phyloP scores from a whole-genome alignment of 2,797 vertebrate genomes.

The Microchirus variegatus region DNA sequence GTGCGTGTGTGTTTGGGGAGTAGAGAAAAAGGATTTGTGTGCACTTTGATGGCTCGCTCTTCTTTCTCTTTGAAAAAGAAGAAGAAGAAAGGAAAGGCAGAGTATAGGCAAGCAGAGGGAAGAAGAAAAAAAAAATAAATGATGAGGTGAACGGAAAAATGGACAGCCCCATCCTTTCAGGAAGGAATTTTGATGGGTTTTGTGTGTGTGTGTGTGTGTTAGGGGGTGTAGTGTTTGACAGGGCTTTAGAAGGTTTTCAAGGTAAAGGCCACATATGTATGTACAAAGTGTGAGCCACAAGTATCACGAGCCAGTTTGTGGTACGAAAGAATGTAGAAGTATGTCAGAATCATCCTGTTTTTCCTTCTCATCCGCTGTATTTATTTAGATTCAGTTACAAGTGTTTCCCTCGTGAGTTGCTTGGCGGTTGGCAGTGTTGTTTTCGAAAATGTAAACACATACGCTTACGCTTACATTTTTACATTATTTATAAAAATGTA shows the following conservation, averaged over 20 bases:
- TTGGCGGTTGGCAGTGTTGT: conserved; percentile 17
- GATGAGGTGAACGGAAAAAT: conserved; percentile 42
- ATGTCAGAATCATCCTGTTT: conserved; percentile 27
- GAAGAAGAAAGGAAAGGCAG: conserved; percentile 27
- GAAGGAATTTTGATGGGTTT: conserved; percentile 36
- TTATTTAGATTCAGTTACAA: conserved; percentile 42
- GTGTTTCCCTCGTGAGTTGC: conserved; percentile 19
- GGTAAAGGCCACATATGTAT: conserved; percentile 44
- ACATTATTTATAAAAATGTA: too few relatives aligned
- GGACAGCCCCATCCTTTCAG: conserved; percentile 34
- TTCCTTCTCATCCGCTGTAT: conserved; percentile 19
- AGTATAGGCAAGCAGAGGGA: conserved; percentile 23
- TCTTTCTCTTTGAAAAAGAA: conserved; percentile 53
- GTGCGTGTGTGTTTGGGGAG: not conserved
- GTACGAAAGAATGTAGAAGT: conserved; percentile 36
- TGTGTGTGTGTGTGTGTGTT: conserved; percentile 55
- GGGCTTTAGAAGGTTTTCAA: conserved; percentile 39
- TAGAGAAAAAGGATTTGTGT: conserved; percentile 34
- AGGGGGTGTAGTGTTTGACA: conserved; percentile 29
- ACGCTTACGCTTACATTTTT: too few relatives aligned
- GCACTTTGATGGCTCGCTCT: conserved; percentile 44
- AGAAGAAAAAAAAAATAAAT: conserved; percentile 1
- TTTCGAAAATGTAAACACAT: conserved; percentile 17
- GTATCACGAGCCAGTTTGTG: conserved; percentile 34
- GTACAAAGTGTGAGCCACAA: conserved; percentile 23